These are phyloP conservation scores for Empidonax traillii DNA, from an alignment of 2,113 vertebrate species.

Conservation along the genomic window DNA sequence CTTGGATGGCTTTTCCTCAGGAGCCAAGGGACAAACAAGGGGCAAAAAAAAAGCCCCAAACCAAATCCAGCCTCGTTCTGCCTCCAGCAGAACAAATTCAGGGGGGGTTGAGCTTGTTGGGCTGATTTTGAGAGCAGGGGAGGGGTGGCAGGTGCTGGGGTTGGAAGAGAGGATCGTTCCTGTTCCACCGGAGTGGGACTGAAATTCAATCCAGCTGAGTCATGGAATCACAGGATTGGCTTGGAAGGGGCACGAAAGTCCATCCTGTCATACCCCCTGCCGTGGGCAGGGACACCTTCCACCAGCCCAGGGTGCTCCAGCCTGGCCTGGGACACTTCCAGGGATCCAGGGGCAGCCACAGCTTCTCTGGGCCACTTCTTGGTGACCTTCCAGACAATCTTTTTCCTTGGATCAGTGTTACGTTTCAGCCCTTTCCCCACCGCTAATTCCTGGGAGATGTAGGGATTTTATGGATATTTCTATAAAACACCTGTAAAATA, in stretches of 20 bases:
- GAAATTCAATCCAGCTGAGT: neutral
- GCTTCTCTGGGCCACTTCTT: neutral
- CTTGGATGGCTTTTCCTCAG: neutral
- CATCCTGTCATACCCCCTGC: neutral
- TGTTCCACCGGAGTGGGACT: neutral
- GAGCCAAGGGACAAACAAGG: neutral
- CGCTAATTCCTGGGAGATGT: neutral
- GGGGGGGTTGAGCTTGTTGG: neutral
- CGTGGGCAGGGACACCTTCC: neutral
- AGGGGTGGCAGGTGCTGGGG: neutral
- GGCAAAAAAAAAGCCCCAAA: neutral
- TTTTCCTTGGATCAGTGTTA: neutral
- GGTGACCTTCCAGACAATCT: accelerated
- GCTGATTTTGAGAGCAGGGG: neutral
- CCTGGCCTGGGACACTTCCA: neutral
- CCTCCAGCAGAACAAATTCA: neutral
- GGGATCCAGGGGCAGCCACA: neutral
- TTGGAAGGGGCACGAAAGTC: neutral
- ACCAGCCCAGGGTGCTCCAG: neutral
- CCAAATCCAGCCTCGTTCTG: neutral
- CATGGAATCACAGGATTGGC: neutral
- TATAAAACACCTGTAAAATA: too few relatives aligned
- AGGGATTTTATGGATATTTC: neutral
- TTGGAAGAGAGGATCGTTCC: neutral
- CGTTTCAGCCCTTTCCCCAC: neutral